Evolutionary conservation across 2,113 vertebrate species (phyloP), one percentile per base, ranked within the genome.

Genomic region (Sapajus apella): DNA sequence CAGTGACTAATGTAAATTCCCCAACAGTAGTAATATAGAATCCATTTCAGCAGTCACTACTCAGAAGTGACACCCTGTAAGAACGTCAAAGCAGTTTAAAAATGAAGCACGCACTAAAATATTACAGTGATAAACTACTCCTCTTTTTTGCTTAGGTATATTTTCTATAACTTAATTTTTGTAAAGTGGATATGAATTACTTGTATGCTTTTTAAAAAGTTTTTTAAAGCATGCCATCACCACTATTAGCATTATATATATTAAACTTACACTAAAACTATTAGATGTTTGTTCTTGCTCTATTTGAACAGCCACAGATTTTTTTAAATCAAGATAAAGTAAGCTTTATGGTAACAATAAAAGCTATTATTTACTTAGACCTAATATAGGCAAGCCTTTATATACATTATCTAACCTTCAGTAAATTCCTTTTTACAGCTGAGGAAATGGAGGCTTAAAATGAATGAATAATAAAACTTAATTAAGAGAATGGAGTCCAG

Each of bases 101-200:
- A 90, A 86, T 40, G 86, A 91, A 91, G 40, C 83, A 94, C 8
- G 25, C 32, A 92, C 25, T 50, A 50, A 89, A 56, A 90, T 79
- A 82, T 37, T 77, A 76, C 35, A 89, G 37, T 55, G 25, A 32
- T 18, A 35, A 88, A 82, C 18, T 72, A 73, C 13, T 83, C 37
- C 45, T 87, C 52, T 85, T 85, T 64, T 64, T 68, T 58, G 37
- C 17, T 32, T 64, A 70, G n/a, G 11, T 55, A 43, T 81, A 81
- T 68, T 91, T 70, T 43, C 66, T 70, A 58, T 32, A 93, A 55
- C 12, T 32, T 90, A 93, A 43, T 66, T 91, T 96, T 87, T 93
- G 35, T 93, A 30, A 82, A 72, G 40, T 90, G 17, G 45, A 50
- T n/a, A 87, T 43, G 13, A 64, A 56, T 93, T 82, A 95, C 52